Conservation (phyloP, 1,140 invertebrate species). For the Epicauta chinensis region DNA sequence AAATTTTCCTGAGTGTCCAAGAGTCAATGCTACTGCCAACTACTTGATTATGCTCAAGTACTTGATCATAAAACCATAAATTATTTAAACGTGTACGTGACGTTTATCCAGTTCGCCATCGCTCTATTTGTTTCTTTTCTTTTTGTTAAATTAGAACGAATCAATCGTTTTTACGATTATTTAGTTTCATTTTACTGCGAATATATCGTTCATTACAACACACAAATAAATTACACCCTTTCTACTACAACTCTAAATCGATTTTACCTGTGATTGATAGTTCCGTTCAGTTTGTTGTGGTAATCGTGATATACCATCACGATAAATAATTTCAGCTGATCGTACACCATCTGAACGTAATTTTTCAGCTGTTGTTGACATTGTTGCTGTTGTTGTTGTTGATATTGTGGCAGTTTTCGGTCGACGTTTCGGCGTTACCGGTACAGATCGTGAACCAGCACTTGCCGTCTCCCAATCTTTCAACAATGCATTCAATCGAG, state of each 20-base stretch:
- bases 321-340: slow-evolving; percentile 11
- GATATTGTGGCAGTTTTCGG: slow-evolving; percentile 1
- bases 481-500: slow-evolving; percentile 50
- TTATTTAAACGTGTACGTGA: no score
- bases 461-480: slow-evolving; percentile 58
- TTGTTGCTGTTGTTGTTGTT: neutral
- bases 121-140: no score
- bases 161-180: no score
- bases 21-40: no score
- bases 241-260: neutral
- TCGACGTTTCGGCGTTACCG: slow-evolving; percentile 27
- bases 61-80: no score
- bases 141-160: no score
- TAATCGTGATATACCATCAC: slow-evolving; percentile 1
- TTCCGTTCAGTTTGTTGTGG: slow-evolving; percentile 14
- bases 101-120: no score
- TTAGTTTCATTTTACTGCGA: no score
- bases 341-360: slow-evolving; percentile 6
- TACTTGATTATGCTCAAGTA: no score
- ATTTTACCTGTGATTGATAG: slow-evolving; percentile 23
- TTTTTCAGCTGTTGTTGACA: slow-evolving; percentile 1
- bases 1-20: no score
- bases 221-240: neutral
- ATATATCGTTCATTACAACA: neutral
- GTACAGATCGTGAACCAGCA: slow-evolving; percentile 32